Percentiles rank a stretch among this genome's conserved stretches.
These are phyloP conservation scores for Sigmodon hispidus DNA, from an alignment of 2,113 vertebrate species.

Conservation along the genomic window DNA sequence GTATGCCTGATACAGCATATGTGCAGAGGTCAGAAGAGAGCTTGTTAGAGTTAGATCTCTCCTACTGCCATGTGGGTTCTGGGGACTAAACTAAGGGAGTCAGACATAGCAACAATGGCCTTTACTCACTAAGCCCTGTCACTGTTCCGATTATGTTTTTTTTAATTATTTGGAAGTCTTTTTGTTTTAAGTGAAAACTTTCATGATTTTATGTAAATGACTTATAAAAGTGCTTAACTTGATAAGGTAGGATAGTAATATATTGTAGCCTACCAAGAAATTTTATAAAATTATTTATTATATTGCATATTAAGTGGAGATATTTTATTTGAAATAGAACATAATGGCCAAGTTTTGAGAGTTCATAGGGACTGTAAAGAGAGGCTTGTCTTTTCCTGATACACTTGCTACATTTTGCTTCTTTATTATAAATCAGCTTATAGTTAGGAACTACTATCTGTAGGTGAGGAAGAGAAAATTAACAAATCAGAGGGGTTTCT, in stretches of 20 bases:
- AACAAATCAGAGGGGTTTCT: background rate
- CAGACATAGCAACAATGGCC: background rate
- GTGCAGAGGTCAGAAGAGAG: background rate
- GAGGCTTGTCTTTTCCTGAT: background rate
- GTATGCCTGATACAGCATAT: background rate
- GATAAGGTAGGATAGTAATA: background rate
- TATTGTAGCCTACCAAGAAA: background rate
- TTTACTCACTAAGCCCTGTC: background rate
- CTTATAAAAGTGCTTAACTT: background rate
- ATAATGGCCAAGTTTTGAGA: background rate
- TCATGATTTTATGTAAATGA: background rate
- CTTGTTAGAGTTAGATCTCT: background rate
- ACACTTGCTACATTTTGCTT: background rate
- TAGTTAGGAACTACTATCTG: background rate
- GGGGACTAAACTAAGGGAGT: background rate
- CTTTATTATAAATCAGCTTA: background rate
- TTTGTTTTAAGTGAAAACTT: conserved; percentile 31
- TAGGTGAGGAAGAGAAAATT: background rate
- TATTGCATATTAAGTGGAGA: background rate
- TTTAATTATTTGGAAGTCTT: background rate
- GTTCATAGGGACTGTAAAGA: background rate
- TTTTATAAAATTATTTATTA: background rate
- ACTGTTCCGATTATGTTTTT: background rate
- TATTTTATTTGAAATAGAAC: background rate
- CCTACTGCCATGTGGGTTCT: background rate